phyloP scores from a whole-genome alignment of 2,888 invertebrate genomes.

The Zygaena filipendulae region DNA sequence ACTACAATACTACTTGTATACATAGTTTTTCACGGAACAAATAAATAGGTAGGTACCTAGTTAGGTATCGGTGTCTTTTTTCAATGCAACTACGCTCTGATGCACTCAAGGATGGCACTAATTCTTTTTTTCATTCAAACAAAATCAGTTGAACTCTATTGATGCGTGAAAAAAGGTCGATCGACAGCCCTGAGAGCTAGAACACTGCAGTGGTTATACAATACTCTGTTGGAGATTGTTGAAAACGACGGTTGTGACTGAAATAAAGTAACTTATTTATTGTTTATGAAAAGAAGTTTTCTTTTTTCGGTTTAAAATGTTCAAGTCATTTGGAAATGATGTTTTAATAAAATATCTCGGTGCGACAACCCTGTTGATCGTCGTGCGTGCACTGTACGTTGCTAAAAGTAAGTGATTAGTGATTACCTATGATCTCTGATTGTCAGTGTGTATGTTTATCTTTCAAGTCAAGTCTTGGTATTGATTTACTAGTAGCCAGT shows the following conservation, averaged over 20 bases:
- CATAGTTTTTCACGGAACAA: too few species aligned
- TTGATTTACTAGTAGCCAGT: too few species aligned
- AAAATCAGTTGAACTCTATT: constrained; percentile 29
- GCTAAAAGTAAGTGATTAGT: constrained; percentile 35
- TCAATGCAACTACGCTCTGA: constrained; percentile 28
- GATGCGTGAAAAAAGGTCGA: constrained; percentile 38
- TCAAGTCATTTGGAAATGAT: constrained; percentile 17
- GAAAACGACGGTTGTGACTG: constrained; percentile 18
- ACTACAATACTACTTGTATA: too few species aligned
- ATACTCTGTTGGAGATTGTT: constrained; percentile 20
- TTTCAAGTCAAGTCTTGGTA: too few species aligned
- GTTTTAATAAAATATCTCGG: too few species aligned
- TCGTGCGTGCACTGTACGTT: constrained; percentile 28
- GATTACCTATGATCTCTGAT: too few species aligned
- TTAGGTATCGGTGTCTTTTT: too few species aligned
- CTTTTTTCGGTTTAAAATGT: constrained; percentile 20
- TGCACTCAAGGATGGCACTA: constrained; percentile 50
- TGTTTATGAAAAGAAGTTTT: too few species aligned
- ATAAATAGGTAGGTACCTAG: too few species aligned
- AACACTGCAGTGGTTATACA: constrained; percentile 8
- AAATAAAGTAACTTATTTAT: too few species aligned
- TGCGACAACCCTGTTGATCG: too few species aligned
- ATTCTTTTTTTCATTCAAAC: constrained; percentile 31
- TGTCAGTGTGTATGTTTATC: too few species aligned
- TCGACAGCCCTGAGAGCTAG: constrained; percentile 20